phyloP scores from a whole-genome alignment of 2,113 vertebrate genomes.

The Elachura formosa region DNA sequence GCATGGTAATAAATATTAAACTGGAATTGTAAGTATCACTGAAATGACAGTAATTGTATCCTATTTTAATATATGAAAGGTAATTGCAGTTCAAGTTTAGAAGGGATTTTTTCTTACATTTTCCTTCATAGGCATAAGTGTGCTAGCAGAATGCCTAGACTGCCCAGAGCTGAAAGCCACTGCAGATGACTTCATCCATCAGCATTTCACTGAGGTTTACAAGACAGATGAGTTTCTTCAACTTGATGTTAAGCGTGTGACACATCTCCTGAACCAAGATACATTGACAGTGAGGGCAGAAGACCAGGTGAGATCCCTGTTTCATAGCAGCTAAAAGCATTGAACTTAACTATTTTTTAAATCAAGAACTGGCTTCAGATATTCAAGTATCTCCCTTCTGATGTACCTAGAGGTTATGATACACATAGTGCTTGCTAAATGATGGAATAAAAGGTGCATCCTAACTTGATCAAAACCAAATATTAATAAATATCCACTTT shows the following conservation, averaged over 20 bases:
- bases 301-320: constrained; percentile 76
- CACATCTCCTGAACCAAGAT: constrained; percentile 86
- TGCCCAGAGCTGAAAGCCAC: constrained; percentile 86
- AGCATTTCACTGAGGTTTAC: constrained; percentile 89
- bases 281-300: constrained; percentile 84
- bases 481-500: not conserved
- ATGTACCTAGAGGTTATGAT: not conserved
- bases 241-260: constrained; percentile 86
- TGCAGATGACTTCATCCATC: constrained; percentile 87
- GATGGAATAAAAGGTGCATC: not conserved
- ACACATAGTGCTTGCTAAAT: not conserved
- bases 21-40: not conserved
- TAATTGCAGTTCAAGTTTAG: not conserved
- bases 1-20: not conserved
- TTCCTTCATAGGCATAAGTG: constrained; percentile 79
- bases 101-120: not conserved
- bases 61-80: not conserved
- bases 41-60: not conserved
- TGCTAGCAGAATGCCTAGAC: constrained; percentile 84
- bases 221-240: constrained; percentile 89
- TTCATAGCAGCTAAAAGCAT: not conserved
- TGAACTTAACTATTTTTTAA: not conserved
- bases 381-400: not conserved
- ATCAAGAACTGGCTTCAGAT: not conserved
- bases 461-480: not conserved